Base-by-base conservation (phyloP, 2,113 vertebrate species). In the Fulmarus glacialis region DNA sequence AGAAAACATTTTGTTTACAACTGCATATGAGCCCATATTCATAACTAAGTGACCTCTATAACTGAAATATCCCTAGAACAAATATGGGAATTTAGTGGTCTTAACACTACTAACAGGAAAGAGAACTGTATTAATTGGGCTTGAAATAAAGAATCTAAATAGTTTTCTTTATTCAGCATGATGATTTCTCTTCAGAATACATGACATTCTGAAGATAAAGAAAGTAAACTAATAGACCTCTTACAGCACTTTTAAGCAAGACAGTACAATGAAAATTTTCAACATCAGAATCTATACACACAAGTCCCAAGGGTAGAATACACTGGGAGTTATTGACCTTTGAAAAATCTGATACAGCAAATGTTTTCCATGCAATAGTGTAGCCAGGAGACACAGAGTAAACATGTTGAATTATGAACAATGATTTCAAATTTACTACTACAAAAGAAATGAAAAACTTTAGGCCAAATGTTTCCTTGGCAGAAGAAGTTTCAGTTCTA, bases 301-400 rank as follows among this genome's bases (percentile, higher is more conserved):
- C 40, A 90, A 29, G 21, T 95, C 72, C 78, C 66, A 89, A 85
- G 56, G 55, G 63, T 8, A 91, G 38, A 87, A 95, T 93, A 84
- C 50, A 62, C 9, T 73, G 42, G 36, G 62, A 95, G 50, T 89
- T 90, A 93, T 10, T 89, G 84, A 95, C 86, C 90, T 95, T 92
- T 82, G 62, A 95, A 82, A 95, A 93, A 89, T 94, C 24, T 91
- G 68, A 95, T 89, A 77, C 42, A 91, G 48, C 40, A 75, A 97
- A 82, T 84, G 29, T 93, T 96, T 97, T 93, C 63, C 48, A 82
- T 71, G 68, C 48, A 84, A 60, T 66, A 82, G 22, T 63, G n/a
- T 38, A 58, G 83, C 23, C 83, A 71, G 77, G 77, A 96, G 81
- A 92, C 9, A 12, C 47, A 78, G 55, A 78, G 52, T 75, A 95